Evolutionary conservation across 1,140 invertebrate species (phyloP), one percentile per base, ranked within the genome.

Genomic region (Drosophila subobscura): DNA sequence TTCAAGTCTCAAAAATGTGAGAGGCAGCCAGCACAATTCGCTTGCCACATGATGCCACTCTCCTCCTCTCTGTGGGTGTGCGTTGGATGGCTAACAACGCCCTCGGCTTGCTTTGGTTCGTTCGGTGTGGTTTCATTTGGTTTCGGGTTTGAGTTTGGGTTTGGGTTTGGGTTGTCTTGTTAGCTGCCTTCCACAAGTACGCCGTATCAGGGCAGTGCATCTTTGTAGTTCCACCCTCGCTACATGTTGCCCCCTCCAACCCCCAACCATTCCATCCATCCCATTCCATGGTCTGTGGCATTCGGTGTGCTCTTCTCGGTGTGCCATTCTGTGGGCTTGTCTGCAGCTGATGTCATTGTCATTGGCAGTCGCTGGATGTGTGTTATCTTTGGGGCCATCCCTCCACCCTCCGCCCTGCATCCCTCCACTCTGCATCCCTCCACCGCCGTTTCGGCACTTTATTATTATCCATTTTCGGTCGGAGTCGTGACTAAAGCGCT

Each of bases 331-430:
- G 64, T 85, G 72, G 76, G 76, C 58, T 72, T 84, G 79, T 76
- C 80, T 85, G 81, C 77, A 85, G 73, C 77, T 86, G 77, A 86
- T 85, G 81, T 77, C 81, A 86, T 86, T 85, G 80, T 86, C 81
- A 85, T 77, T 80, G 81, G 78, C 80, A 85, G 72, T 79, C 50
- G 60, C 68, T 67, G 58, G 76, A 55, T 71, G 58, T 67, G 61
- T 68, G 72, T 79, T 84, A 72, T 72, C 79, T 72, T 52, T 51
- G 59, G 42, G 27, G 47, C 22, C 55, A 46, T 22, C 49, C 7
- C 3, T 16, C 7, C 12, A 1, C 45, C 25, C 33, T 16, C 7
- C 12, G 4, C 45, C 25, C 33, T 5, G 12, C 5, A 5, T 29
- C 6, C 20, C 5, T 3, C 20, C 55, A 37, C 20, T 5, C 1